Percentiles rank a stretch among this genome's conserved stretches.
These are phyloP conservation scores for Clivina fossor DNA, from an alignment of 2,888 invertebrate genomes.

Conservation along the genomic window DNA sequence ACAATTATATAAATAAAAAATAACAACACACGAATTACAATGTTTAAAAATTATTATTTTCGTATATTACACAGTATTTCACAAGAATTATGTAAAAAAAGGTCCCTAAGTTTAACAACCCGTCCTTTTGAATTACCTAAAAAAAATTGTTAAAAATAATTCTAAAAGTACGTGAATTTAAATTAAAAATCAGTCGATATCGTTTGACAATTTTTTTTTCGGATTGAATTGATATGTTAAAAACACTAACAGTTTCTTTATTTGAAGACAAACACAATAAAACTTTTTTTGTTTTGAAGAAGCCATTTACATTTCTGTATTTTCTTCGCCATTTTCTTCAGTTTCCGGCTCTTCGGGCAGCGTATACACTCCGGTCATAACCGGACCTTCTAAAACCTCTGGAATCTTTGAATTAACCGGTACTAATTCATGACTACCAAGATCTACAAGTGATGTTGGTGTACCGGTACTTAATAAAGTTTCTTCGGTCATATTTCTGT, in stretches of 20 bases:
- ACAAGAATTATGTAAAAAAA: slow-evolving; percentile 25
- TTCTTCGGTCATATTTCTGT: slow-evolving; percentile 62
- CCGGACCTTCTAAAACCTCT: slow-evolving; percentile 51
- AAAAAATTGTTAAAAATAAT: slow-evolving; percentile 18
- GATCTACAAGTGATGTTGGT: slow-evolving; percentile 52
- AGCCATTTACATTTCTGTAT: slow-evolving; percentile 49
- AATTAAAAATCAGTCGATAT: slow-evolving; percentile 27
- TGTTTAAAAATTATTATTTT: slow-evolving; percentile 9
- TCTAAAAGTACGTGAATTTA: too few species aligned
- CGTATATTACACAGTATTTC: slow-evolving; percentile 28
- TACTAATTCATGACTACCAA: slow-evolving; percentile 50
- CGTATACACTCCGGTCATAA: slow-evolving; percentile 59
- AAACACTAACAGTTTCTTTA: slow-evolving; percentile 22
- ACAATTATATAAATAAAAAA: background rate
- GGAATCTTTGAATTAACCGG: slow-evolving; percentile 49
- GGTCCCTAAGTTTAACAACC: slow-evolving; percentile 22
- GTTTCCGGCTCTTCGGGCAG: slow-evolving; percentile 60
- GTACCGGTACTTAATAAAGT: slow-evolving; percentile 59
- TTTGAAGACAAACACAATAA: slow-evolving; percentile 1
- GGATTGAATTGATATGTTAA: slow-evolving; percentile 34
- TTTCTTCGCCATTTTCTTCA: slow-evolving; percentile 55
- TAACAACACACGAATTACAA: slow-evolving; percentile 12
- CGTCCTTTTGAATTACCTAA: slow-evolving; percentile 8
- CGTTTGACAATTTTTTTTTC: too few species aligned
- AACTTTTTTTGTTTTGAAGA: background rate